Evolutionary conservation across 2,888 invertebrate species (phyloP).

Genomic region (Megamerina dolium): DNA sequence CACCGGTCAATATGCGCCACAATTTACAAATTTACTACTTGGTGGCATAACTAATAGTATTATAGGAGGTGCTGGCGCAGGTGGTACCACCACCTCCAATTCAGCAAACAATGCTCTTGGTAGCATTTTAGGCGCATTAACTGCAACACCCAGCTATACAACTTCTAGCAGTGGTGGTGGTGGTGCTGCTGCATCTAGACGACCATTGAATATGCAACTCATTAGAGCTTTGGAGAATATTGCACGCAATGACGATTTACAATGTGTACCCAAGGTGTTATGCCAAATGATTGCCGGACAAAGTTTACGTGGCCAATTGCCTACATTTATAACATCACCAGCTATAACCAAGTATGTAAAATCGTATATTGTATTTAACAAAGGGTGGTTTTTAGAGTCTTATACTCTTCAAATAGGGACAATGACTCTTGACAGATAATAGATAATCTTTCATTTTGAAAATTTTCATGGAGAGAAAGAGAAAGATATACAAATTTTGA

Average conservation of each 20-base stretch:
- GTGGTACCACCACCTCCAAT: constrained; percentile 15
- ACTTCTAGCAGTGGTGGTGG: constrained; percentile 12
- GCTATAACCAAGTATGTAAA: constrained; percentile 46
- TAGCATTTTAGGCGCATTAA: constrained; percentile 40
- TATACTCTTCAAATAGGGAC: no score
- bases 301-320: constrained; percentile 44
- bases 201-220: constrained; percentile 44
- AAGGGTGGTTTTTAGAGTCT: no score
- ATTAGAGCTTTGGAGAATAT: constrained; percentile 56
- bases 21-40: constrained; percentile 42
- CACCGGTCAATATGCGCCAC: constrained; percentile 43
- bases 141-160: constrained; percentile 21
- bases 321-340: constrained; percentile 45
- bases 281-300: constrained; percentile 66
- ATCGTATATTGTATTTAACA: no score
- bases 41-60: no score
- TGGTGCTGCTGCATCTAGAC: constrained; percentile 13
- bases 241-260: constrained; percentile 66
- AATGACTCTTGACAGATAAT: no score
- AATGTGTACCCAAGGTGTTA: constrained; percentile 72
- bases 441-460: no score
- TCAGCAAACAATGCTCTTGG: constrained; percentile 30
- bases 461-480: no score
- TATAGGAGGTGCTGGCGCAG: constrained; percentile 20
- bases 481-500: no score